Conservation (phyloP, 2,113 vertebrate genomes). For the Sphyrna mokarran region DNA sequence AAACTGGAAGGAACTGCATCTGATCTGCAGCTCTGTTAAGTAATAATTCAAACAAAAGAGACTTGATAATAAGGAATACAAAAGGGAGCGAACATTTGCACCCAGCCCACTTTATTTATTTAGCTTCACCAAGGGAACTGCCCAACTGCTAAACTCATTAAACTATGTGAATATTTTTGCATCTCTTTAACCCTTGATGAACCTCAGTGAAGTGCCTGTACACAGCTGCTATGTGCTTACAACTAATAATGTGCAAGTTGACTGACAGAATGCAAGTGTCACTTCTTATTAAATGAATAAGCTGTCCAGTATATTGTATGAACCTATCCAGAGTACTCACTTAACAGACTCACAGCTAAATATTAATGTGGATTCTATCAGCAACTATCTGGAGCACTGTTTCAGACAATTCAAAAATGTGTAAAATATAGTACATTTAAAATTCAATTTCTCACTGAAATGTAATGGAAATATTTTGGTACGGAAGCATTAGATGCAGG, state of each 20-base stretch:
- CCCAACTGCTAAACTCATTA: conserved; percentile 34
- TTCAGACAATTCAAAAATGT: neutral
- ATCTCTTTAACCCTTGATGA: conserved; percentile 33
- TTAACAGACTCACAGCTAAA: neutral
- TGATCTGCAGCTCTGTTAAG: neutral
- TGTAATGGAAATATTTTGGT: neutral
- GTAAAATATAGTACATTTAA: neutral
- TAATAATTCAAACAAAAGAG: neutral
- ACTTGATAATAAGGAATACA: neutral
- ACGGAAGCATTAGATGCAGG: neutral
- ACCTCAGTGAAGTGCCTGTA: conserved; percentile 7
- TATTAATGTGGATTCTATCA: neutral
- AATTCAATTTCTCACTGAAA: neutral
- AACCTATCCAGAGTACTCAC: neutral
- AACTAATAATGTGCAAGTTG: conserved; percentile 24
- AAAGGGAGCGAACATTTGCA: neutral
- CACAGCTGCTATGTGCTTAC: conserved; percentile 26
- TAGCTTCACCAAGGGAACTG: conserved; percentile 23
- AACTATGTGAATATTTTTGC: conserved; percentile 36
- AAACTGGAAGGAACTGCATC: neutral
- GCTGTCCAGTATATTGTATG: neutral
- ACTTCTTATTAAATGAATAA: conserved; percentile 25
- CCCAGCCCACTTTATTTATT: neutral
- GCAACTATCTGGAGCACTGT: neutral
- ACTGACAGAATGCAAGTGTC: conserved; percentile 19